A percentile compares a stretch with the other conserved stretches of the same genome.
Conservation (phyloP, 2,888 invertebrate genomes). For the Thera britannica region DNA sequence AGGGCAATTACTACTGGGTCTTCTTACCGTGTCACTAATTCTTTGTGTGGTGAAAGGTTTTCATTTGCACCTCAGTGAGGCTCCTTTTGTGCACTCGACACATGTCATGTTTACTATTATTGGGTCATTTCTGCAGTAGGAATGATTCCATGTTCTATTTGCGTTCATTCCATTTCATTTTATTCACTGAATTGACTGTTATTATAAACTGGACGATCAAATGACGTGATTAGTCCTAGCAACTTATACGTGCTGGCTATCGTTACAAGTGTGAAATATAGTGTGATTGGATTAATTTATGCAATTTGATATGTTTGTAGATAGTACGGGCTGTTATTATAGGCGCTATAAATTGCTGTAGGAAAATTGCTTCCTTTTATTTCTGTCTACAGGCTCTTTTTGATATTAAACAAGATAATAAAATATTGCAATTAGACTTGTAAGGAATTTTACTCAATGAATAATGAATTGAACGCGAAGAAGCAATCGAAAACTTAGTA, state of each 20-base stretch:
- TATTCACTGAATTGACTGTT: constrained; percentile 18
- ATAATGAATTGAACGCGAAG: no score
- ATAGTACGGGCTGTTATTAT: constrained; percentile 17
- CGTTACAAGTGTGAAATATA: constrained; percentile 42
- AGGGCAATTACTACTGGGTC: no score
- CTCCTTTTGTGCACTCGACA: no score
- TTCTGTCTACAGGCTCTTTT: constrained; percentile 14
- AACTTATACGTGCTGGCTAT: constrained; percentile 35
- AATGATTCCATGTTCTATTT: no score
- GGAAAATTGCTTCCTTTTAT: constrained; percentile 25
- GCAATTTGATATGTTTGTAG: constrained; percentile 35
- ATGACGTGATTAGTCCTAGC: constrained; percentile 40
- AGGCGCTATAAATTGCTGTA: constrained; percentile 13
- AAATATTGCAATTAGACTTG: neutral
- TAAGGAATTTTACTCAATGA: neutral
- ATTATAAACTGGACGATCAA: constrained; percentile 29
- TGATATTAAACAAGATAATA: constrained; percentile 3
- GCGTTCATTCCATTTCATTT: no score
- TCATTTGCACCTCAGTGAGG: no score
- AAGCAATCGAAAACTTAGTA: no score
- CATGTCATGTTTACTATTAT: no score
- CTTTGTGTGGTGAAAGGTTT: no score
- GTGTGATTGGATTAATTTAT: constrained; percentile 42
- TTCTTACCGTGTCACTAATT: no score
- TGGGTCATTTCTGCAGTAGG: no score